These are phyloP conservation scores for Potorous gilbertii DNA, from an alignment of 2,797 vertebrate species.

Conservation along the genomic window DNA sequence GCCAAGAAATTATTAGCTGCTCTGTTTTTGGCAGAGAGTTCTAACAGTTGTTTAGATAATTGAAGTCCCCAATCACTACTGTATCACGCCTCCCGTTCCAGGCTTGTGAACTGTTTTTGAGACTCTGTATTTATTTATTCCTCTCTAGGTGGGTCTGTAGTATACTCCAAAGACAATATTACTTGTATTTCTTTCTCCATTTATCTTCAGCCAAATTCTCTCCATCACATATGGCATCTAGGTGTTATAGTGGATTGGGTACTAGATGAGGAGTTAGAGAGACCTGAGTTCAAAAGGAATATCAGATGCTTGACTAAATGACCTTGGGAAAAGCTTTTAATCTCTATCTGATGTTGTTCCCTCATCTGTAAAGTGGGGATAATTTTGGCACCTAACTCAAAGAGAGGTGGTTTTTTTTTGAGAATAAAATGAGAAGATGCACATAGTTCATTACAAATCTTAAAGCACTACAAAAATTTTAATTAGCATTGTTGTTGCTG, in stretches of 20 bases:
- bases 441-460: not conserved
- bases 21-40: not conserved
- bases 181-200: not conserved
- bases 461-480: not conserved
- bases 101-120: constrained; percentile 2
- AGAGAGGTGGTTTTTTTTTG: not conserved
- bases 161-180: not conserved
- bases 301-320: not conserved
- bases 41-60: constrained; percentile 4
- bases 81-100: not conserved
- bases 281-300: constrained; percentile 3
- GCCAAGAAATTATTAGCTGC: not conserved
- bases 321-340: not conserved
- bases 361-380: not conserved
- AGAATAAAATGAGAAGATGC: constrained; percentile 12
- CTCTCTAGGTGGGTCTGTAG: not conserved
- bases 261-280: not conserved
- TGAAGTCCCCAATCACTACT: constrained; percentile 4
- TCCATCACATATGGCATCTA: not conserved
- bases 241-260: not conserved
- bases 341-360: not conserved
- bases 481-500: not conserved
- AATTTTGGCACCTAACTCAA: not conserved
- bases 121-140: not conserved
- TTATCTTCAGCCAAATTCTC: not conserved